A percentile compares a stretch with the other conserved stretches of the same genome.
Evolutionary conservation across 2,888 invertebrate species (phyloP).

Genomic region (Platerodrilus igneus): DNA sequence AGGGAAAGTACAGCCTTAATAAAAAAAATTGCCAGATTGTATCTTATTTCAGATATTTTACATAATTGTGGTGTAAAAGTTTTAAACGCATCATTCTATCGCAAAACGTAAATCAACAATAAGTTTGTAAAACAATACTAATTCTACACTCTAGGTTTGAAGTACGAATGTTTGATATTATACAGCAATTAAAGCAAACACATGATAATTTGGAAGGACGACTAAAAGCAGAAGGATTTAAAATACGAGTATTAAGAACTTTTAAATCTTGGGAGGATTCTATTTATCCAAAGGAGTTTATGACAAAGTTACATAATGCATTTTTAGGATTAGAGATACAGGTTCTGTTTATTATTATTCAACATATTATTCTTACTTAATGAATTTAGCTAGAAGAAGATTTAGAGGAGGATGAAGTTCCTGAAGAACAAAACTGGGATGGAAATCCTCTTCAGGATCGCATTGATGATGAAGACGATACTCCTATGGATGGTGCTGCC

Average conservation of each 20-base stretch:
- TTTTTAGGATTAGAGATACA: slow-evolving; percentile 73
- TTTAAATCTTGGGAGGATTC: slow-evolving; percentile 98
- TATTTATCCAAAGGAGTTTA: slow-evolving; percentile 91
- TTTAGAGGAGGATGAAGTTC: slow-evolving; percentile 44
- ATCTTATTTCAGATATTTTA: slow-evolving; percentile 92
- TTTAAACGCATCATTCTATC: slow-evolving; percentile 90
- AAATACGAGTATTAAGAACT: slow-evolving; percentile 81
- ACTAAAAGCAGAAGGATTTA: slow-evolving; percentile 94
- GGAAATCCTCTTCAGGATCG: slow-evolving; percentile 59
- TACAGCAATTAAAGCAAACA: slow-evolving; percentile 68
- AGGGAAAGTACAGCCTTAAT: slow-evolving; percentile 72
- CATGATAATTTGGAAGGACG: slow-evolving; percentile 73
- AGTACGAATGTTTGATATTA: slow-evolving; percentile 70
- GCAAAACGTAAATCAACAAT: slow-evolving; percentile 65
- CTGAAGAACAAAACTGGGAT: slow-evolving; percentile 61
- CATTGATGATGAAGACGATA: slow-evolving; percentile 55
- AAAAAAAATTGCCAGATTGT: slow-evolving; percentile 88
- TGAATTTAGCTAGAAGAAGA: slow-evolving; percentile 5
- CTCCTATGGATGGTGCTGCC: slow-evolving; percentile 76
- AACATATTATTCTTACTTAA: not conserved
- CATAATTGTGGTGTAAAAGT: slow-evolving; percentile 97
- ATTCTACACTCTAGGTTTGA: no score
- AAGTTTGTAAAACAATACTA: no score
- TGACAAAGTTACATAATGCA: slow-evolving; percentile 80
- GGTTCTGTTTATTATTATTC: slow-evolving; percentile 26